Conservation (phyloP, 1,140 invertebrate genomes). For the Polypedilum pembai region DNA sequence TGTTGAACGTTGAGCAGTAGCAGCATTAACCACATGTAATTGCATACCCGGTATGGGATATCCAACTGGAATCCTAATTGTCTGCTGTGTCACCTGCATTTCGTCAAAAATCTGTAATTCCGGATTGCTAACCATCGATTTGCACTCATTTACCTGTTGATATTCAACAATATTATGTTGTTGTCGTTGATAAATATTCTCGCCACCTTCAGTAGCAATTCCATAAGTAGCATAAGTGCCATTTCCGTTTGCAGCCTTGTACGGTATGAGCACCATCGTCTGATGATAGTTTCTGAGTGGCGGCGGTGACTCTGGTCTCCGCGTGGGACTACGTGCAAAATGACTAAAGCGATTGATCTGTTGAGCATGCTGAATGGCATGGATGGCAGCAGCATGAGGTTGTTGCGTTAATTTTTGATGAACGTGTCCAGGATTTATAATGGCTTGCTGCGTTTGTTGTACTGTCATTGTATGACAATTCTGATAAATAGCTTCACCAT, state of each 20-base stretch:
- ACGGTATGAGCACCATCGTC: constrained; percentile 69
- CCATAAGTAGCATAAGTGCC: constrained; percentile 42
- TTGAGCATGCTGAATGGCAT: constrained; percentile 15
- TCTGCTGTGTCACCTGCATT: constrained; percentile 42
- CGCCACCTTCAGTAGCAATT: constrained; percentile 39
- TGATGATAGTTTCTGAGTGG: constrained; percentile 57
- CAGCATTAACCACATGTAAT: constrained; percentile 38
- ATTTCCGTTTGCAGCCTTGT: constrained; percentile 47
- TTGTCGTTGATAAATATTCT: constrained; percentile 37
- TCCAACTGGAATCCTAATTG: constrained; percentile 43
- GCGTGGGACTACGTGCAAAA: constrained; percentile 40
- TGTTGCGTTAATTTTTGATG: background rate
- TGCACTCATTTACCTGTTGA: constrained; percentile 42
- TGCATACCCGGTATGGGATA: constrained; percentile 43
- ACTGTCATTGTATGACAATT: constrained; percentile 41
- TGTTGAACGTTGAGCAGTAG: constrained; percentile 35
- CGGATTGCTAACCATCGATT: constrained; percentile 35
- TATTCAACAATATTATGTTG: constrained; percentile 42
- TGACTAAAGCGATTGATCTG: constrained; percentile 8
- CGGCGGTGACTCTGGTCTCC: constrained; percentile 56
- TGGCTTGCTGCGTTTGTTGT: constrained; percentile 33
- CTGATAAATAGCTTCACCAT: constrained; percentile 37
- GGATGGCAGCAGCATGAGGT: constrained; percentile 35
- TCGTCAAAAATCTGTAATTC: background rate
- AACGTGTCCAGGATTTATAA: background rate